A percentile compares a stretch with the other conserved stretches of the same genome.
phyloP scores from a whole-genome alignment of 2,113 vertebrate species.

The Rana temporaria region DNA sequence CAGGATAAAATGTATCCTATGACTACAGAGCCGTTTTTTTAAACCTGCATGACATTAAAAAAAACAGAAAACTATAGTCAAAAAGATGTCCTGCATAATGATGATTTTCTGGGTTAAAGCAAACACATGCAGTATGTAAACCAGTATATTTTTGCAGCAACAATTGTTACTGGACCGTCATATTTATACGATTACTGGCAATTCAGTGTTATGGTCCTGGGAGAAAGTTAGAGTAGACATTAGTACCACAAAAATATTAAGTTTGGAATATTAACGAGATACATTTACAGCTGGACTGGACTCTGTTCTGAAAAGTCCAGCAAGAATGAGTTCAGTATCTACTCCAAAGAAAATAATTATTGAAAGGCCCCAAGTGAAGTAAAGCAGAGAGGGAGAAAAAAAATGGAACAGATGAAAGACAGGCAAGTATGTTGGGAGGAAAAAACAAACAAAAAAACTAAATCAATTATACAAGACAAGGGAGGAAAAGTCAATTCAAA shows the following conservation, averaged over 20 bases:
- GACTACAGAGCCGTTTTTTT: no score
- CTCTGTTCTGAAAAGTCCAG: background rate
- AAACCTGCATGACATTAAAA: no score
- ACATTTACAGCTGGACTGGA: background rate
- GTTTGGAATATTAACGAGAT: constrained; percentile 14
- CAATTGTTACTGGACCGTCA: no score
- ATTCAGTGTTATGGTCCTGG: background rate
- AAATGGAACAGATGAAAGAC: background rate
- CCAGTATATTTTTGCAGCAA: no score
- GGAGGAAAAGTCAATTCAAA: constrained; percentile 56
- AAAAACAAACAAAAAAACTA: constrained; percentile 66
- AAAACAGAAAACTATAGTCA: no score
- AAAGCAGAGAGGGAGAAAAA: constrained; percentile 5
- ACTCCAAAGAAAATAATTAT: constrained; percentile 64
- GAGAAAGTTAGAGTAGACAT: background rate
- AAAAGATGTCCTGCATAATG: no score
- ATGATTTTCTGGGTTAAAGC: no score
- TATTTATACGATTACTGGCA: no score
- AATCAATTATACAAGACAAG: constrained; percentile 64
- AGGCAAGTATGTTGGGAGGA: constrained; percentile 41
- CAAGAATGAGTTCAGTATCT: constrained; percentile 61
- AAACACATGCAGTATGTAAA: no score
- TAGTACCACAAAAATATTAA: background rate
- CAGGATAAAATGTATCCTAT: no score
- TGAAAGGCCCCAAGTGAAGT: constrained; percentile 61